A percentile compares a stretch with the other conserved stretches of the same genome.
Conservation (phyloP, 2,113 vertebrate genomes). For the Prolemur simus region DNA sequence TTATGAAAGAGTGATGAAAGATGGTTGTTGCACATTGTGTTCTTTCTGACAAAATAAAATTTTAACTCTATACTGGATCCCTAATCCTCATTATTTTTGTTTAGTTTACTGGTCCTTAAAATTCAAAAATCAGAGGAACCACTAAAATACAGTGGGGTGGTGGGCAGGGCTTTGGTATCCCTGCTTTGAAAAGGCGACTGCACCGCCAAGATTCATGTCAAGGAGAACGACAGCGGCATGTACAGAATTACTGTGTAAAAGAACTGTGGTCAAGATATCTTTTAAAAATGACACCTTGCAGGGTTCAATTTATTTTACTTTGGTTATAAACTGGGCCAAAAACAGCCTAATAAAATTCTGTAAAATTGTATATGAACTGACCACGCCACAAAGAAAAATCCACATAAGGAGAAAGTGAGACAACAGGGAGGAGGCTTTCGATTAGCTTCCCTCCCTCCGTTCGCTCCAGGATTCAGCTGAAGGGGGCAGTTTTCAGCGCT, state of each 20-base stretch:
- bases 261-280: neutral
- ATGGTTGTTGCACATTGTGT: neutral
- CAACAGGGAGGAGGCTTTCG: neutral
- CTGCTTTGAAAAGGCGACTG: neutral
- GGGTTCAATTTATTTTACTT: neutral
- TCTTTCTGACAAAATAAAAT: conserved; percentile 41
- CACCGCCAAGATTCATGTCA: neutral
- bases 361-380: neutral
- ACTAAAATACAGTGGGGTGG: neutral
- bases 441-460: neutral
- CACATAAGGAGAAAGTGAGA: neutral
- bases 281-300: neutral
- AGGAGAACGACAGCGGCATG: neutral
- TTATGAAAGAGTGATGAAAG: conserved; percentile 3
- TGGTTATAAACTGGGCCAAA: conserved; percentile 7
- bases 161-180: neutral
- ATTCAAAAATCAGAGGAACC: neutral
- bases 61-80: neutral
- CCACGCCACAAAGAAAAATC: neutral
- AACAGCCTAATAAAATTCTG: neutral
- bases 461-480: neutral
- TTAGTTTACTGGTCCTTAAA: neutral
- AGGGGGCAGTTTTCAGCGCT: neutral
- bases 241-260: neutral
- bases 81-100: neutral